Evolutionary conservation across 2,113 vertebrate species (phyloP), one percentile per base, ranked within the genome.

Genomic region (Oxyruncus cristatus): DNA sequence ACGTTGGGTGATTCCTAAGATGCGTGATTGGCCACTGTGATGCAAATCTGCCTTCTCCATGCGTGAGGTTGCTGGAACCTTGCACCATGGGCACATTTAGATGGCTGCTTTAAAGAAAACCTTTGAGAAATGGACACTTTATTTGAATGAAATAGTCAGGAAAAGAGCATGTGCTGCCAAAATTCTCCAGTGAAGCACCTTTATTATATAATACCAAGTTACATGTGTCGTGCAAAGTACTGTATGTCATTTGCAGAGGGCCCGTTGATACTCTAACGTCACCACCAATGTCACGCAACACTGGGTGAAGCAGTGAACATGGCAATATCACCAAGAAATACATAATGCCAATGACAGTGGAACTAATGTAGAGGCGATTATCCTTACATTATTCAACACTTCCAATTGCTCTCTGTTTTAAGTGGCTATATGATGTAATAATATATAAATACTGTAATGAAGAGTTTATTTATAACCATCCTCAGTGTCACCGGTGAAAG

Each of bases 361-460:
- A 97, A 97, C 68, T 97, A 97, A 97, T 97, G 94, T 32, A 85
- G 75, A 79, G 75, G 49, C 42, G 21, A 79, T 96, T 95, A 53
- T 90, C 91, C 91, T 62, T 97, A 35, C 96, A 97, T 97, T 97
- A 97, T 97, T 97, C 93, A 97, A 77, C 89, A 96, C 91, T 93
- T 96, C 61, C 95, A 96, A 96, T 97, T 91, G 80, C 92, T 93
- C 76, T 87, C 75, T 74, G 85, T 67, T 91, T 83, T 96, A 97
- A 97, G 94, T 96, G 96, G 92, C 81, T 88, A 89, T 77, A 96
- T 97, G 96, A 97, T 96, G 97, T 95, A 97, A 97, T 96, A 95
- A 97, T 96, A 94, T 74, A 97, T 97, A 94, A 97, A 97, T 97
- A 97, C 94, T 95, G 93, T 95, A 97, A 95, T 94, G 95, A 92